Base-by-base conservation (phyloP, 1,140 invertebrate genomes). In the Atta colombica region DNA sequence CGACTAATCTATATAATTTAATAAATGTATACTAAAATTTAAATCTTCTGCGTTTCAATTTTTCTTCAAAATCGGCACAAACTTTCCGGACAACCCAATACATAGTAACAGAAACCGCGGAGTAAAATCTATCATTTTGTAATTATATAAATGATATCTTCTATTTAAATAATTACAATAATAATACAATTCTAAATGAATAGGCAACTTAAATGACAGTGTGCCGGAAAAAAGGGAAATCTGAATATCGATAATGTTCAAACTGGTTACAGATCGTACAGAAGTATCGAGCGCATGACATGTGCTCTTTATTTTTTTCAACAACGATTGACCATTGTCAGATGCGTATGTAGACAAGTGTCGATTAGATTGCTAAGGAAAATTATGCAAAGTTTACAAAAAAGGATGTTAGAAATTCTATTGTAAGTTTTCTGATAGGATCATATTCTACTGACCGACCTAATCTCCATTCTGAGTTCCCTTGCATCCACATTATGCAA, bases 351-450 rank as follows among this genome's bases (percentile, higher is more conserved):
- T 80, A 85, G 16, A 58, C 2, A 31, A 35, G 3, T 18, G n/a
- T 14, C 8, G 2, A 65, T 7, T 14, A 91, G 87, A 88, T 91
- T 94, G 90, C 89, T 87, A 78, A 94, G 89, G 60, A 74, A 81
- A 16, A 87, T 71, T 18, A 72, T 90, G 3, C 77, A 90, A 49
- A 87, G 21, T 25, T 75, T 75, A 5, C 58, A 71, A 2, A 58
- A 85, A 14, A 91, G 63, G 18, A 92, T 91, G 39, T 6, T 61
- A 71, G 91, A 92, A 18, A 58, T 12, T 31, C 74, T 0, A 1
- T 35, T 3, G 10, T 35, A 3, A 80, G 60, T 66, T 18, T 14
- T 0, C 53, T 5, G 0, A 80, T 68, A 31, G 55, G 2, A 68
- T 45, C 14, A 1, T 8, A 1, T 49, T 55, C 14, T 1, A 2